Base-by-base conservation (phyloP, 2,888 invertebrate species). In the Aradus depressus region DNA sequence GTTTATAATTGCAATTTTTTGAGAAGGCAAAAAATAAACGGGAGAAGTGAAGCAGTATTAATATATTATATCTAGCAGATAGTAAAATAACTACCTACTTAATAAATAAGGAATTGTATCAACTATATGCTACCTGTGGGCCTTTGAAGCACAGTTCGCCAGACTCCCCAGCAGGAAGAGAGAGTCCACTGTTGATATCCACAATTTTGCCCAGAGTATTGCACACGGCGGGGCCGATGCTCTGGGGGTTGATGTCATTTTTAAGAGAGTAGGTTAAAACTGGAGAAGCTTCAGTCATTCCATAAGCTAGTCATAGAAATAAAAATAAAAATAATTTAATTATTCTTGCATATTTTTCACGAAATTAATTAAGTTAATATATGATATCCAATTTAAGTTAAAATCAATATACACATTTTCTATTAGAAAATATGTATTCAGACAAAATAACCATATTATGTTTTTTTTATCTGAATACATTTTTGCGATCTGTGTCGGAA, bases 91-190 rank as follows among this genome's bases (percentile, higher is more conserved):
- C n/a, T n/a, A n/a, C n/a, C n/a, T n/a, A n/a, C n/a, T n/a, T n/a
- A n/a, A n/a, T n/a, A n/a, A n/a, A n/a, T n/a, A n/a, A n/a, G n/a
- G n/a, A n/a, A n/a, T n/a, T n/a, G n/a, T n/a, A n/a, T n/a, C n/a
- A n/a, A n/a, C n/a, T n/a, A n/a, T n/a, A n/a, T n/a, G 49, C 61
- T 64, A 80, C 77, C 72, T 86, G 85, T 1, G 86, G 85, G 8
- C 87, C 86, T 60, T 74, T 73, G 18, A 86, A 67, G 60, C 76
- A 72, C 5, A 87, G 66, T 67, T 88, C 87, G 23, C 89, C 88
- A 10, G 76, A 70, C 60, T 79, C 70, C 60, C 80, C 75, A 0
- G 77, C 70, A 0, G 75, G 77, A n/a, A 79, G 67, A 51, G 68
- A 61, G 59, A 76, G 72, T 2, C 77, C 77, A 0, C 71, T 74